Evolutionary conservation across 2,888 invertebrate species (phyloP).

Genomic region (Parthenolecanium corni): DNA sequence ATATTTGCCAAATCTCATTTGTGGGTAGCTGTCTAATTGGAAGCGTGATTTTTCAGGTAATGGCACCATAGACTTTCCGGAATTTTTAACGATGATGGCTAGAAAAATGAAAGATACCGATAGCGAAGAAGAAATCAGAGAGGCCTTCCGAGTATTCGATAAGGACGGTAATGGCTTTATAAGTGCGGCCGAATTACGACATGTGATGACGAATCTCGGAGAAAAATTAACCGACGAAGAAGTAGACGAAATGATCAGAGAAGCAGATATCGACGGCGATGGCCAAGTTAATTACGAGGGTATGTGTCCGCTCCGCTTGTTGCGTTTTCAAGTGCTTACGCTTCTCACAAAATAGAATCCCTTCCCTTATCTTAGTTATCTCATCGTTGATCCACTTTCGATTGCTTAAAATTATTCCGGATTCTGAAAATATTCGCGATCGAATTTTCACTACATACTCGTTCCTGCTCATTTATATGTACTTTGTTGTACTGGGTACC

Average conservation of each 20-base stretch:
- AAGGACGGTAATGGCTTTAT: constrained; percentile 99
- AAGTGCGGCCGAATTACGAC: constrained; percentile 93
- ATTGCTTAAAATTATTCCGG: no score
- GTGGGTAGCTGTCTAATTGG: no score
- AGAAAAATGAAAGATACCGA: constrained; percentile 99
- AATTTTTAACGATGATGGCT: constrained; percentile 99
- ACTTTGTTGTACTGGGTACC: no score
- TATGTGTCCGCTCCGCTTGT: constrained; percentile 38
- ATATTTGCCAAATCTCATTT: no score
- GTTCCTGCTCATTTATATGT: no score
- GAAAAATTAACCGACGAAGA: constrained; percentile 99
- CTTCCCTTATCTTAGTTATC: no score
- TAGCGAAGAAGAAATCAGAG: constrained; percentile 97
- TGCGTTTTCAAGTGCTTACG: no score
- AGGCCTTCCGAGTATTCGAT: constrained; percentile 98
- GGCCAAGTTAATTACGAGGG: constrained; percentile 98
- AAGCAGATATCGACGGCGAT: constrained; percentile 97
- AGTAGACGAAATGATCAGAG: constrained; percentile 98
- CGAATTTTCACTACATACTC: no score
- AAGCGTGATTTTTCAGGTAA: no score
- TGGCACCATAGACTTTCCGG: constrained; percentile 99
- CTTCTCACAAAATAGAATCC: no score
- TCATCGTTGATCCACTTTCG: no score
- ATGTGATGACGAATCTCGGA: constrained; percentile 99
- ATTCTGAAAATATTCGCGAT: no score